Percentiles rank a stretch among this genome's conserved stretches.
Conservation (phyloP, 2,888 invertebrate genomes). For the Zaprionus obscuricornis region DNA sequence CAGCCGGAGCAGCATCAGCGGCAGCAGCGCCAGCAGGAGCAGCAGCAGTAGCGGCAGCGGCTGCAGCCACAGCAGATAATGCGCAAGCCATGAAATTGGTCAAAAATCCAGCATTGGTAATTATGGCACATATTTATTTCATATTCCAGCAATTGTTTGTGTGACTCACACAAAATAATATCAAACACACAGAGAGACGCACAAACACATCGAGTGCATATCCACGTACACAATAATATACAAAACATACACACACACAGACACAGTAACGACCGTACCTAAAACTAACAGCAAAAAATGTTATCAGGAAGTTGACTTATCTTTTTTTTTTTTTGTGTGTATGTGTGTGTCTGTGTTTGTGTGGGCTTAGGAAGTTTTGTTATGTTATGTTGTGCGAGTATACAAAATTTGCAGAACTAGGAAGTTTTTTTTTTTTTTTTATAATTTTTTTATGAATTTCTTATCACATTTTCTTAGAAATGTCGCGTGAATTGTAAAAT, state of each 20-base stretch:
- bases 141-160: background rate
- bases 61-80: conserved; percentile 28
- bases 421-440: too few species aligned
- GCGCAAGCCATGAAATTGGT: conserved; percentile 42
- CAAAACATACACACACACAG: background rate
- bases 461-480: too few species aligned
- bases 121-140: conserved; percentile 9
- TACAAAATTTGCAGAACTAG: too few species aligned
- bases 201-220: too few species aligned
- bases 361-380: conserved; percentile 25
- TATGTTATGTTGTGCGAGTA: too few species aligned
- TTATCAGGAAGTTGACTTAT: conserved; percentile 45
- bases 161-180: conserved; percentile 9
- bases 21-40: too few species aligned
- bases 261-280: too few species aligned
- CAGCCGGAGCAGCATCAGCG: too few species aligned
- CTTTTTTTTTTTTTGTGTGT: conserved; percentile 14
- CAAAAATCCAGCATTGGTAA: conserved; percentile 74
- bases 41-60: background rate
- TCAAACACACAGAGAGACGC: background rate
- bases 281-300: conserved; percentile 7
- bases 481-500: too few species aligned
- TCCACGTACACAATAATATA: background rate
- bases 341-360: background rate
- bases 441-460: too few species aligned